These are phyloP conservation scores for Achlya flavicornis DNA, from an alignment of 2,888 invertebrate species.

Conservation along the genomic window DNA sequence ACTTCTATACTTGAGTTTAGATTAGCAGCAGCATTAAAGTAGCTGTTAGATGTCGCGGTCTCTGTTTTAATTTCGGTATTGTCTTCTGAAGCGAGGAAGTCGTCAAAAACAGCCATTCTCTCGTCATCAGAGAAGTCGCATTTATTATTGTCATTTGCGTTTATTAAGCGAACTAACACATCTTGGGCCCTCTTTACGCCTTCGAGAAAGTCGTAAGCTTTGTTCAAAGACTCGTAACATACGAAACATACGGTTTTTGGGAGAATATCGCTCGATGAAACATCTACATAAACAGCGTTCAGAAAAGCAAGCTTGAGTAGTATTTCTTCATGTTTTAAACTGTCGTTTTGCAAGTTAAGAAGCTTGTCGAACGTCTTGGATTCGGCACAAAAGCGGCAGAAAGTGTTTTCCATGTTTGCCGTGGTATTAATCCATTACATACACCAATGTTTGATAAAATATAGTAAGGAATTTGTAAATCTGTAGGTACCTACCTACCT, in stretches of 20 bases:
- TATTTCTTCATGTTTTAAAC: conserved; percentile 54
- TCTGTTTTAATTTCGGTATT: conserved; percentile 41
- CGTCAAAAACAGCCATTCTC: conserved; percentile 49
- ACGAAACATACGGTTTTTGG: conserved; percentile 71
- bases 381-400: conserved; percentile 72
- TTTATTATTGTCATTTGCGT: conserved; percentile 40
- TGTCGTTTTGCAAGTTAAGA: conserved; percentile 52
- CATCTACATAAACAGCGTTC: conserved; percentile 70
- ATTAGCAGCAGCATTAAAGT: not conserved
- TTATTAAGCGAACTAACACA: conserved; percentile 50
- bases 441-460: not conserved
- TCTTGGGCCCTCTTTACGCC: conserved; percentile 61
- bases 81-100: conserved; percentile 43
- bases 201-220: conserved; percentile 64
- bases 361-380: conserved; percentile 58
- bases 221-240: conserved; percentile 66
- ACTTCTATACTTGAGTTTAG: conserved; percentile 35
- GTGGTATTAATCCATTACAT: conserved; percentile 28
- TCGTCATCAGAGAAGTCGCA: conserved; percentile 58
- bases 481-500: too few species aligned
- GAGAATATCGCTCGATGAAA: conserved; percentile 50
- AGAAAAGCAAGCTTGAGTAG: conserved; percentile 57
- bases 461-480: not conserved
- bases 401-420: conserved; percentile 50
- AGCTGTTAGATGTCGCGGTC: conserved; percentile 9